Evolutionary conservation across 2,797 vertebrate genomes (phyloP).

Genomic region (Oreonectes daqikongensis): DNA sequence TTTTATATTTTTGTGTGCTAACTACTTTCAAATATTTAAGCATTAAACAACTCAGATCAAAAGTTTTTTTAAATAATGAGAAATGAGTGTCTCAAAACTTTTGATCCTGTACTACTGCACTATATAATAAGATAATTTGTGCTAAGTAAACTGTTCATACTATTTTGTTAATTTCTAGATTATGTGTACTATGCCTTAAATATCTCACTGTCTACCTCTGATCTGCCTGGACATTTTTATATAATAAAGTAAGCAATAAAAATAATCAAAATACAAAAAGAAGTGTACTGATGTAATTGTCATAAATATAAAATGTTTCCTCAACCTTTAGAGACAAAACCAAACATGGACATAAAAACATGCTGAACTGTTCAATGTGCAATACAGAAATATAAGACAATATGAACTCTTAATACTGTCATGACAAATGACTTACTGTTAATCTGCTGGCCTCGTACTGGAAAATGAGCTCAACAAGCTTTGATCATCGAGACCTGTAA

Average conservation of each 20-base stretch:
- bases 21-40: too few relatives aligned
- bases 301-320: neutral
- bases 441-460: slow-evolving; percentile 3
- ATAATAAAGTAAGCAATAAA: neutral
- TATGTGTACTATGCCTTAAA: neutral
- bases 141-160: neutral
- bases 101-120: too few relatives aligned
- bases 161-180: neutral
- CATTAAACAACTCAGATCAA: too few relatives aligned
- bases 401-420: neutral
- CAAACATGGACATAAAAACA: neutral
- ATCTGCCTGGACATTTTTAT: neutral
- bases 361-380: neutral
- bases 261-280: neutral
- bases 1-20: too few relatives aligned
- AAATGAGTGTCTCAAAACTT: too few relatives aligned
- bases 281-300: neutral
- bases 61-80: too few relatives aligned
- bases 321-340: neutral
- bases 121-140: neutral
- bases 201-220: neutral
- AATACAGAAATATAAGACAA: slow-evolving; percentile 1
- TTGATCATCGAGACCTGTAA: slow-evolving; percentile 35
- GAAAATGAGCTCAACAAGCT: slow-evolving; percentile 32
- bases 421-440: neutral